Conservation (phyloP, 1,140 invertebrate genomes). For the Idris sp. region DNA sequence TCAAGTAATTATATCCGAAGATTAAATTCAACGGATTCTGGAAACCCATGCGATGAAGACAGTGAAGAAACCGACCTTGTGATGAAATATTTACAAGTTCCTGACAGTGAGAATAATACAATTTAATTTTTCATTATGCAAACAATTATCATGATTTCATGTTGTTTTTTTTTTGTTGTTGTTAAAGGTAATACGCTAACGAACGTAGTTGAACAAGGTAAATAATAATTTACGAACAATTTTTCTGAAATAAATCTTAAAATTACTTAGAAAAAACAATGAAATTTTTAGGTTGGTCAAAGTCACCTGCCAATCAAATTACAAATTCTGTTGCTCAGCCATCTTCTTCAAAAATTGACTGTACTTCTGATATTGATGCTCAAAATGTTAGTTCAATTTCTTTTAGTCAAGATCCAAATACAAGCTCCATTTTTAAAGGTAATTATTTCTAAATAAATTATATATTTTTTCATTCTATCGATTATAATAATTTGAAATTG, state of each 20-base stretch:
- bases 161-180: too few species aligned
- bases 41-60: conserved; percentile 31
- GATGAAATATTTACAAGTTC: conserved; percentile 55
- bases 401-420: conserved; percentile 59
- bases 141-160: too few species aligned
- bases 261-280: too few species aligned
- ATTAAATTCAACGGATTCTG: conserved; percentile 24
- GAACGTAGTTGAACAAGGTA: too few species aligned
- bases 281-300: too few species aligned
- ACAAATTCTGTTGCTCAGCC: too few species aligned
- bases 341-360: background rate
- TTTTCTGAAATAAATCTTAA: too few species aligned
- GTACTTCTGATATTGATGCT: background rate
- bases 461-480: background rate
- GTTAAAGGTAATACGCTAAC: too few species aligned
- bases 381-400: conserved; percentile 56
- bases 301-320: too few species aligned
- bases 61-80: conserved; percentile 53
- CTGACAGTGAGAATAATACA: conserved; percentile 24
- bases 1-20: conserved; percentile 19
- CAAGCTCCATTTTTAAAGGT: conserved; percentile 41
- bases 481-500: background rate
- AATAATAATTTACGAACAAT: too few species aligned
- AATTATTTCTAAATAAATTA: too few species aligned
- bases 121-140: conserved; percentile 5